Evolutionary conservation across 2,113 vertebrate genomes (phyloP), one percentile per base, ranked within the genome.

Genomic region (Sphaerodactylus townsendi): DNA sequence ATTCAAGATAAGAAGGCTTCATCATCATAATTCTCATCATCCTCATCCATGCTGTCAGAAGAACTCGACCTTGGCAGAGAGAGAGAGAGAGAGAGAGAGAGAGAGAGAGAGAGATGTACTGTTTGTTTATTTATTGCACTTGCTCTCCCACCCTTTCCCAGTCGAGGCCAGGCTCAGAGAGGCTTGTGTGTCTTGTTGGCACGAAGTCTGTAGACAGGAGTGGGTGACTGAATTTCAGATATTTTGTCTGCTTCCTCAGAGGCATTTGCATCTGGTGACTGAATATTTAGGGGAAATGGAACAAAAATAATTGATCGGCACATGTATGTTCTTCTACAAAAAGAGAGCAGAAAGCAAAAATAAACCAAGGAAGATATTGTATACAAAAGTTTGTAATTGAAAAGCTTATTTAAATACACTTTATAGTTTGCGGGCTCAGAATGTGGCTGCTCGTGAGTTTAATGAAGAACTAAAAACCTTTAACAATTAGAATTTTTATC

Each of bases 361-460:
- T 69, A 69, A 69, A 69, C 33, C 21, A 9, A 62, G 28, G 59
- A 21, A 37, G 33, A 69, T 69, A 5, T 69, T 7, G 33, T 69
- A 79, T 64, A 66, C 44, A 79, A 68, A 66, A 59, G 28, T 59
- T 59, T 77, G 9, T 81, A 62, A 76, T 17, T 50, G 65, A 33
- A 66, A 53, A 39, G 6, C 65, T 48, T 66, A 50, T 21, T 66
- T 17, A 48, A n/a, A 33, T 53, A 30, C 21, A 13, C 14, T 74
- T 65, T 33, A 48, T 50, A 39, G 17, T 83, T 68, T 68, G 21
- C 25, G 50, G 23, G 23, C 2, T 5, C 68, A 69, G 68, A 69
- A 44, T 44, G 17, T 23, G 41, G 59, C 15, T 79, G 88, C 86
- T 87, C 76, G 82, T 90, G 82, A 59, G 33, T 77, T 85, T 81